Conservation (phyloP, 2,797 vertebrate species). For the Eulemur rubriventer region DNA sequence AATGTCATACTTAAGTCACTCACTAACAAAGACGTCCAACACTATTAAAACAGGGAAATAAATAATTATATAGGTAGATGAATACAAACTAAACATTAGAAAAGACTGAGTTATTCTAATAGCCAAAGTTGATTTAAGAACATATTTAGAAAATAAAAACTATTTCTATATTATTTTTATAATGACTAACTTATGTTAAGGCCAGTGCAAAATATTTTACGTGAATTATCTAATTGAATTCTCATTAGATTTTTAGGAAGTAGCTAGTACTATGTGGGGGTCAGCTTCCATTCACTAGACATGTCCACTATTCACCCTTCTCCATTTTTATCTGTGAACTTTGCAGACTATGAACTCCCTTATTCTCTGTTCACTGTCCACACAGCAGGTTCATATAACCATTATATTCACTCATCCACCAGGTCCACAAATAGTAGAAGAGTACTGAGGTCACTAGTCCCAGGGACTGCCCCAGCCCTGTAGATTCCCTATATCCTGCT, state of each 20-base stretch:
- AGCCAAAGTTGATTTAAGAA: background rate
- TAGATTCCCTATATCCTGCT: background rate
- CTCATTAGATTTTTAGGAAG: background rate
- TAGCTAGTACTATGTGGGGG: background rate
- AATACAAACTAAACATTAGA: background rate
- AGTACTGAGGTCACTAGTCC: background rate
- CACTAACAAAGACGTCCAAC: background rate
- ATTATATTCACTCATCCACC: background rate
- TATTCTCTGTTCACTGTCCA: background rate
- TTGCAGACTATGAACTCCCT: background rate
- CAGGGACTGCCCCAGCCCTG: fast-evolving
- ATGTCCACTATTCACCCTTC: background rate
- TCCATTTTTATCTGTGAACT: background rate
- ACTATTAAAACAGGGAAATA: background rate
- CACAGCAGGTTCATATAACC: background rate
- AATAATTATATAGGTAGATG: background rate
- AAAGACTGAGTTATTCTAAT: background rate
- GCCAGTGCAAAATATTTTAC: background rate
- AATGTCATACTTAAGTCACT: background rate
- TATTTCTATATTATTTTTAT: background rate
- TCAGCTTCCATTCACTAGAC: background rate
- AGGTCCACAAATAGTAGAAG: background rate
- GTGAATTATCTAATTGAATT: background rate
- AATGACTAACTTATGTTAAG: background rate
- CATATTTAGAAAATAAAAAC: background rate